A percentile compares a stretch with the other conserved stretches of the same genome.
Conservation (phyloP, 1,140 invertebrate genomes). For the Vollenhovia emeryi region DNA sequence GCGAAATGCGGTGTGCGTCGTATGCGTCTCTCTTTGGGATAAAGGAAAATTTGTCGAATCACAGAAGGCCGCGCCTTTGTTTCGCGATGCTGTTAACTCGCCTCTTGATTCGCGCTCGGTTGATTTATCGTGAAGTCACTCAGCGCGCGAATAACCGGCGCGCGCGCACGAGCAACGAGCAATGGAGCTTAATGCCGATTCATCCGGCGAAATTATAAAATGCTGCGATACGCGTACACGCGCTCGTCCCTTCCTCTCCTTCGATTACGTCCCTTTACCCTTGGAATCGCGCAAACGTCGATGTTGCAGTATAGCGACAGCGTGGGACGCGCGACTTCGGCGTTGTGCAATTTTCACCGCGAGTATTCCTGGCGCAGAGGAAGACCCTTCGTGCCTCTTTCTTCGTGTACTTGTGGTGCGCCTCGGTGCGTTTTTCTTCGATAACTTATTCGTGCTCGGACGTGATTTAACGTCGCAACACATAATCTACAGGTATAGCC, state of each 20-base stretch:
- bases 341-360: conserved; percentile 58
- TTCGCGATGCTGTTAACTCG: conserved; percentile 53
- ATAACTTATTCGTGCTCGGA: conserved; percentile 34
- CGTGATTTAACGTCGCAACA: conserved; percentile 29
- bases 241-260: conserved; percentile 9
- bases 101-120: conserved; percentile 55
- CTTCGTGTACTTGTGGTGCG: background rate
- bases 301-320: conserved; percentile 45
- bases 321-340: conserved; percentile 57
- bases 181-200: conserved; percentile 66
- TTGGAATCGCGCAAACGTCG: conserved; percentile 41
- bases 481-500: background rate
- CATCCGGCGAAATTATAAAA: conserved; percentile 72
- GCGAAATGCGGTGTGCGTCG: background rate
- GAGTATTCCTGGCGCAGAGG: background rate
- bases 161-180: conserved; percentile 24
- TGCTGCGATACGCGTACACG: conserved; percentile 31
- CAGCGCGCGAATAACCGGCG: conserved; percentile 19
- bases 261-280: conserved; percentile 34
- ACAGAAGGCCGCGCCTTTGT: conserved; percentile 56
- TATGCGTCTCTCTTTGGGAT: background rate
- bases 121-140: conserved; percentile 62
- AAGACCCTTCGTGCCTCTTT: conserved; percentile 32
- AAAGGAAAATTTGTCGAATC: conserved; percentile 49
- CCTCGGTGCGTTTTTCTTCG: background rate